Percentiles rank a stretch among this genome's conserved stretches.
These are phyloP conservation scores for Paramormyrops hopkinsi DNA, from an alignment of 2,797 vertebrate species.

Conservation along the genomic window DNA sequence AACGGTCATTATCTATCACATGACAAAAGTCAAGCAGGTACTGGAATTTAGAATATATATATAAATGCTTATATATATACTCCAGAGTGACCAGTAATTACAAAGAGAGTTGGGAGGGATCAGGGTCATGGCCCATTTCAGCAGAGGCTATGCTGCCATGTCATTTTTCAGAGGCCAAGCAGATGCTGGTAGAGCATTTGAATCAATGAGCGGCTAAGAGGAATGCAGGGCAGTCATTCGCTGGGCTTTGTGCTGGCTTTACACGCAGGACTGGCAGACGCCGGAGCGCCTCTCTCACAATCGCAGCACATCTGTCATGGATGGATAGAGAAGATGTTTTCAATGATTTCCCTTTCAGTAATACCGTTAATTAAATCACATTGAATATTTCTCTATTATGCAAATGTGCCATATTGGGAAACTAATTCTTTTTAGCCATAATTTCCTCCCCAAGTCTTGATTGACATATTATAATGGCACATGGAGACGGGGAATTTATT, in stretches of 20 bases:
- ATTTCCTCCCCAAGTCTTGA: constrained; percentile 34
- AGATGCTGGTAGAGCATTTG: constrained; percentile 12
- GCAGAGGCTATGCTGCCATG: background rate
- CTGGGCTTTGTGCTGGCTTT: background rate
- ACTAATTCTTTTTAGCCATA: constrained; percentile 36
- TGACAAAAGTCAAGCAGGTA: background rate
- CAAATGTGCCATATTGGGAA: constrained; percentile 42
- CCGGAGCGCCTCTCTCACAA: constrained; percentile 35
- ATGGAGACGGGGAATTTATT: constrained; percentile 23
- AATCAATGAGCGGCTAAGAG: constrained; percentile 20
- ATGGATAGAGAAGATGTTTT: constrained; percentile 41
- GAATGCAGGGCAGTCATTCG: constrained; percentile 14
- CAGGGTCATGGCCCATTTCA: background rate
- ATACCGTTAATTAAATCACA: constrained; percentile 51
- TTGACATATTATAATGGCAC: constrained; percentile 28
- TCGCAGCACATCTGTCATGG: constrained; percentile 43
- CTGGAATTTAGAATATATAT: background rate
- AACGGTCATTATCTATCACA: background rate
- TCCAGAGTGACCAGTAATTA: constrained; percentile 19
- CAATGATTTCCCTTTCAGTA: constrained; percentile 45
- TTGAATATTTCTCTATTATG: constrained; percentile 47
- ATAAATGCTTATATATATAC: too few relatives aligned
- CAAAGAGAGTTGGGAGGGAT: background rate
- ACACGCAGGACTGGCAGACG: constrained; percentile 28
- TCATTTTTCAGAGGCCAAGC: constrained; percentile 10